A percentile compares a stretch with the other conserved stretches of the same genome.
Evolutionary conservation across 2,888 invertebrate species (phyloP).

Genomic region (Ariolimax columbianus): DNA sequence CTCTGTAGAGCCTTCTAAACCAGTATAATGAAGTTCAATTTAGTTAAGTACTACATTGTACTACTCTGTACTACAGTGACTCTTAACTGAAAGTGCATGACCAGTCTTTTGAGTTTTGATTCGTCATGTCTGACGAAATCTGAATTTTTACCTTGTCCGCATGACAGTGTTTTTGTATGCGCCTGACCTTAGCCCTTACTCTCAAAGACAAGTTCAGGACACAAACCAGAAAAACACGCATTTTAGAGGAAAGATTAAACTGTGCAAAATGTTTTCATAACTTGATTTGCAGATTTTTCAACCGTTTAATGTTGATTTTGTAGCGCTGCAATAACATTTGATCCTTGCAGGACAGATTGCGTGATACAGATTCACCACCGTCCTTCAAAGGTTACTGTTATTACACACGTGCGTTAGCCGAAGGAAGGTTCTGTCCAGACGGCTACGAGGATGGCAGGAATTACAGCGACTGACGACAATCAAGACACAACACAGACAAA

Average conservation of each 20-base stretch:
- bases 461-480: slow-evolving; percentile 61
- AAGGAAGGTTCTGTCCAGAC: neutral
- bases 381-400: slow-evolving; percentile 53
- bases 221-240: neutral
- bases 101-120: neutral
- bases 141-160: neutral
- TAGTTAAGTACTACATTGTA: too few species aligned
- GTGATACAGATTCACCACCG: slow-evolving; percentile 42
- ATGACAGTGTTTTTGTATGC: neutral
- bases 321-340: neutral
- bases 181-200: slow-evolving; percentile 22
- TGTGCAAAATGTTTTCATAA: neutral
- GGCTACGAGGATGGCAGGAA: slow-evolving; percentile 63
- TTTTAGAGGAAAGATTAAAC: neutral
- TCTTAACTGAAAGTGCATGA: too few species aligned
- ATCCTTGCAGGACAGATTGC: slow-evolving; percentile 37
- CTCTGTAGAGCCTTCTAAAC: too few species aligned
- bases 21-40: too few species aligned
- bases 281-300: neutral
- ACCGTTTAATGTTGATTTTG: neutral
- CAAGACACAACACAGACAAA: slow-evolving; percentile 43
- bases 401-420: slow-evolving; percentile 53
- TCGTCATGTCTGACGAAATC: neutral
- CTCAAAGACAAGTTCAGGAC: slow-evolving; percentile 34
- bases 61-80: too few species aligned